These are phyloP conservation scores for Poecilia velifera DNA, from an alignment of 2,797 vertebrate genomes.

Conservation along the genomic window DNA sequence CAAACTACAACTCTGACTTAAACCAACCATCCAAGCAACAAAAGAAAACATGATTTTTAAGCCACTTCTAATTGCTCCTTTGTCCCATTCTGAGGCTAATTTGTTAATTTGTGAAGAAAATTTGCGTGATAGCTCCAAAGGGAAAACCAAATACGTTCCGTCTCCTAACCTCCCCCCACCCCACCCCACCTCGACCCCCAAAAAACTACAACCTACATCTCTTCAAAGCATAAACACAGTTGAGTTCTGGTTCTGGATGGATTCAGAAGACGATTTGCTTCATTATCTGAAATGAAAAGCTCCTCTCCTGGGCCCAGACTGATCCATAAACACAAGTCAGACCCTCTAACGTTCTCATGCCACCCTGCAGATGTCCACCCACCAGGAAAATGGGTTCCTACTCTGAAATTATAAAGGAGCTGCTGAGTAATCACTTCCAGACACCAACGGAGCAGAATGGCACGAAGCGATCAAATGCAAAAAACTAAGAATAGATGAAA, in stretches of 20 bases:
- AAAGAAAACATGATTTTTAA: not conserved
- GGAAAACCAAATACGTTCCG: not conserved
- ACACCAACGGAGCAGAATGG: not conserved
- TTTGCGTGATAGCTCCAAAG: not conserved
- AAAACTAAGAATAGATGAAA: slow-evolving; percentile 6
- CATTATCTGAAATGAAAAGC: slow-evolving; percentile 21
- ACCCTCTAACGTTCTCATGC: slow-evolving; percentile 7
- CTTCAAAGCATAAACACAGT: not conserved
- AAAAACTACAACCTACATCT: not conserved
- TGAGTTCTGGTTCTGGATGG: slow-evolving; percentile 20
- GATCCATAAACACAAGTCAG: slow-evolving; percentile 3
- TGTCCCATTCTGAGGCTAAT: not conserved
- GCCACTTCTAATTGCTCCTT: not conserved
- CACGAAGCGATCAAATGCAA: slow-evolving; percentile 16
- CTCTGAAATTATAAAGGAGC: slow-evolving; percentile 35
- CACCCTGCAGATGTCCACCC: slow-evolving; percentile 6
- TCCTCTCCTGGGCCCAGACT: slow-evolving; percentile 15
- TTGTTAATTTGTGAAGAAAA: not conserved
- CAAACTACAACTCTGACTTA: not conserved
- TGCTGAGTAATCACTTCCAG: slow-evolving; percentile 14
- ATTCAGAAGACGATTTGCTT: not conserved
- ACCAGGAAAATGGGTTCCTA: slow-evolving; percentile 1
- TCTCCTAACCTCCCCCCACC: not conserved
- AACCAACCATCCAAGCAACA: not conserved
- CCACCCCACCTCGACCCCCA: too few relatives aligned